phyloP scores from a whole-genome alignment of 1,140 invertebrate species.

The Drosophila ironensis region DNA sequence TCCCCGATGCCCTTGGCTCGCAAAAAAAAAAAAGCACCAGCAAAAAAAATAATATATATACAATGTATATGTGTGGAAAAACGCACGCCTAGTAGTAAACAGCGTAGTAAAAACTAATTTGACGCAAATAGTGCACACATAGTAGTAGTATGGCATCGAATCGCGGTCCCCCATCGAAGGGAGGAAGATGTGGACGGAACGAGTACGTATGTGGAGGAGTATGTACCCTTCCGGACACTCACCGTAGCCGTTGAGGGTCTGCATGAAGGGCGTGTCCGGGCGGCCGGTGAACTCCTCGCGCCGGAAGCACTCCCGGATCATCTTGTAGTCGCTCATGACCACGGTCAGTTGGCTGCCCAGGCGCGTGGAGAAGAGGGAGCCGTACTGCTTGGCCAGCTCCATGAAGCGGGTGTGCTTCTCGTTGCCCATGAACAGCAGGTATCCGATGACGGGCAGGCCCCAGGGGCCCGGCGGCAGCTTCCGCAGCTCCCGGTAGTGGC shows the following conservation, averaged over 20 bases:
- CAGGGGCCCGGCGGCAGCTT: constrained; percentile 92
- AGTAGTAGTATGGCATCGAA: no score
- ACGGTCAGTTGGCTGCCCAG: constrained; percentile 92
- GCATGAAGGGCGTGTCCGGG: constrained; percentile 91
- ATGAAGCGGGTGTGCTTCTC: constrained; percentile 90
- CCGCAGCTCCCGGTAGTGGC: constrained; percentile 83
- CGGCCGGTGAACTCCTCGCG: constrained; percentile 93
- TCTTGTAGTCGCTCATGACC: constrained; percentile 91
- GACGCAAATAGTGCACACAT: no score
- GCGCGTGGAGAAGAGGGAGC: constrained; percentile 88
- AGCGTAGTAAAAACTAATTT: background rate
- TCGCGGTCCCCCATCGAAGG: no score
- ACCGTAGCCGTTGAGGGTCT: constrained; percentile 95
- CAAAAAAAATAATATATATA: background rate
- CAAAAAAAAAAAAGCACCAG: background rate
- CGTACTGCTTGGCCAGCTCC: constrained; percentile 89
- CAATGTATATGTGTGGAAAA: no score
- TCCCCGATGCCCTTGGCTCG: background rate
- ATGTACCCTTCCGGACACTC: no score
- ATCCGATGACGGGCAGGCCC: constrained; percentile 92
- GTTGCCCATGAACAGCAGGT: constrained; percentile 89
- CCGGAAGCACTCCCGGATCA: constrained; percentile 92
- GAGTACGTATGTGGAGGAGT: no score
- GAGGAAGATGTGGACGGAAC: no score
- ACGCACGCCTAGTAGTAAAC: background rate